Base-by-base conservation (phyloP, 2,888 invertebrate genomes). In the Prostheceraeus crozeri region DNA sequence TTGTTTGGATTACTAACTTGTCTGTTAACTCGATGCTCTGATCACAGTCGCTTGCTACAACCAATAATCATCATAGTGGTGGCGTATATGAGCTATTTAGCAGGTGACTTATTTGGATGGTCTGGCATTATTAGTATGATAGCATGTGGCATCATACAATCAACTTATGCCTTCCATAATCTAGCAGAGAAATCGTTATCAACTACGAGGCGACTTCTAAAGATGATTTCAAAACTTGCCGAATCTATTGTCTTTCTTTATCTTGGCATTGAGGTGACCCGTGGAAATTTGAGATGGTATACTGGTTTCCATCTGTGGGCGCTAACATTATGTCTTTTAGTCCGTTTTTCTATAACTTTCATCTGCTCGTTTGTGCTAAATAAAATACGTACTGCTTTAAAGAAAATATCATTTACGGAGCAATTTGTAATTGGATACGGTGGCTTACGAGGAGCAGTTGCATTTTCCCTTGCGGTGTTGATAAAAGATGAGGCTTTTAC, bases 161-260 rank as follows among this genome's bases (percentile, higher is more conserved):
- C 79, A 4, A 79, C 80, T 53, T 82, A 80, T 66, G 77, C 81
- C 14, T 77, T 78, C 64, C 71, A 76, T 62, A 81, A 81, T 82
- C 80, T 66, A 76, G 80, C 19, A 76, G 78, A 64, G 71, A 76
- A 62, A 82, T 81, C 81, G 0, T 73, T 73, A 60, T 77, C 77
- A 11, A 78, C 79, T 30, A 76, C 81, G 31, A 79, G 78, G 63
- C 80, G 80, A 67, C 79, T 79, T 68, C 77, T 76, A 25, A 81
- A 80, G 70, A 80, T 81, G 68, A 68, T 77, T 61, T 77, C 81
- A 64, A 75, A 78, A 6, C 75, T 79, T 6, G 74, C 76, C 64
- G 81, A 82, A 67, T 77, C 79, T 21, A 73, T 82, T 48, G 81
- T 81, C 59, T 81, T 81, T 72, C 72, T 81, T 63, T 81, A 81